Percentiles rank a stretch among this genome's conserved stretches.
Conservation (phyloP, 64 coral and sea anemone genomes). For the Stichodactyla helianthus region DNA sequence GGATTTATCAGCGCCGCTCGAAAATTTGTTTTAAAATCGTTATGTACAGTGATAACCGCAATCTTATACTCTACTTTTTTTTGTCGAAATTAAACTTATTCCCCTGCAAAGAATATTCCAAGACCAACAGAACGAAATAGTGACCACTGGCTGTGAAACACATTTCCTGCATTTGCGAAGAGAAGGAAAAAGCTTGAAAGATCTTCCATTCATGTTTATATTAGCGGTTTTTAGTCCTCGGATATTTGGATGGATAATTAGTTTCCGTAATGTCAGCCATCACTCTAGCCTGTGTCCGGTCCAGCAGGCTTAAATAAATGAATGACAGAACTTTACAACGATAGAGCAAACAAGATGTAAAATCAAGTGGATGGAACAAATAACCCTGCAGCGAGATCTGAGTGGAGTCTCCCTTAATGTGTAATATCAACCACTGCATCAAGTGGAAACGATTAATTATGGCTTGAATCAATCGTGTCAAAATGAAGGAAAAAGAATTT, state of each 20-base stretch:
- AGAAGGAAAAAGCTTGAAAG: no score
- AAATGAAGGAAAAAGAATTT: background rate
- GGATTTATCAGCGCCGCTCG: no score
- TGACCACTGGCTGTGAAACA: no score
- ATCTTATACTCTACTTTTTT: no score
- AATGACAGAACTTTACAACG: background rate
- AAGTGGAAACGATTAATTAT: background rate
- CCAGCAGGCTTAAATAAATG: background rate
- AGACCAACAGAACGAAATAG: no score
- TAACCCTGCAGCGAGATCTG: background rate
- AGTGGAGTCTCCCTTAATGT: background rate
- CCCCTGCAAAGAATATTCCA: no score
- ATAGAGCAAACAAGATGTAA: background rate
- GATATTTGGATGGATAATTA: background rate
- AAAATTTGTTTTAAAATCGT: no score
- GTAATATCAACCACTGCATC: background rate
- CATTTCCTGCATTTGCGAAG: no score
- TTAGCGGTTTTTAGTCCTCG: no score
- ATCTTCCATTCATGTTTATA: no score
- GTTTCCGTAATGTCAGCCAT: background rate
- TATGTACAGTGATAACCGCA: no score
- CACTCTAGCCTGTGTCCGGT: background rate
- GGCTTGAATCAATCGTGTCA: background rate
- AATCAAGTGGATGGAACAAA: background rate
- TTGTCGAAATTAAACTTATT: no score